These are phyloP conservation scores for Scomber scombrus DNA, from an alignment of 2,113 vertebrate species.

Conservation along the genomic window DNA sequence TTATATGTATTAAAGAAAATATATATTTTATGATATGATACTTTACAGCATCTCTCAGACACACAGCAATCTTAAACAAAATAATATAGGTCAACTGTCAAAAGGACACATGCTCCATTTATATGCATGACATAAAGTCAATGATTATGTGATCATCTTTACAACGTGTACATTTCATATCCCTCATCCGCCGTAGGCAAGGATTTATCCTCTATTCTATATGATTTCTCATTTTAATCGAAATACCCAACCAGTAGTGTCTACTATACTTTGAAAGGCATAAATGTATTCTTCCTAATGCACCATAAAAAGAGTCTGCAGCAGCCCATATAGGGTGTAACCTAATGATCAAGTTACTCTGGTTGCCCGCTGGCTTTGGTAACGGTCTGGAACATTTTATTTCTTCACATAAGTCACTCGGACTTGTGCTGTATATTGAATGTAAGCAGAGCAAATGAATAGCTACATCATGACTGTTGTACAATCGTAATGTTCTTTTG, in stretches of 20 bases:
- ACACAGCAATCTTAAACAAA: neutral
- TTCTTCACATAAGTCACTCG: conserved; percentile 37
- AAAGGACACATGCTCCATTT: conserved; percentile 9
- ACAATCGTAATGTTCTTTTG: neutral
- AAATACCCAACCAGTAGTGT: conserved; percentile 22
- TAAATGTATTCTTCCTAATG: conserved; percentile 54
- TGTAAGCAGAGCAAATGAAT: conserved; percentile 12
- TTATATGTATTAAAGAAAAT: too few relatives aligned
- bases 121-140: conserved; percentile 11
- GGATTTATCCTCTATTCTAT: conserved; percentile 9
- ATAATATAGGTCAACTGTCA: neutral
- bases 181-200: neutral
- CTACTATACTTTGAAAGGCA: conserved; percentile 36
- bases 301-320: conserved; percentile 50
- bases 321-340: conserved; percentile 40
- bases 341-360: conserved; percentile 60
- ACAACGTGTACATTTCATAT: neutral
- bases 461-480: conserved; percentile 27
- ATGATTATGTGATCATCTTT: conserved; percentile 20
- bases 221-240: conserved; percentile 20
- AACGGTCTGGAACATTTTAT: conserved; percentile 66
- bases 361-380: conserved; percentile 45
- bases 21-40: neutral
- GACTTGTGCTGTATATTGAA: conserved; percentile 51
- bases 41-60: neutral